A percentile compares a stretch with the other conserved stretches of the same genome.
Evolutionary conservation across 2,888 invertebrate species (phyloP).

Genomic region (Lochmaea capreae): DNA sequence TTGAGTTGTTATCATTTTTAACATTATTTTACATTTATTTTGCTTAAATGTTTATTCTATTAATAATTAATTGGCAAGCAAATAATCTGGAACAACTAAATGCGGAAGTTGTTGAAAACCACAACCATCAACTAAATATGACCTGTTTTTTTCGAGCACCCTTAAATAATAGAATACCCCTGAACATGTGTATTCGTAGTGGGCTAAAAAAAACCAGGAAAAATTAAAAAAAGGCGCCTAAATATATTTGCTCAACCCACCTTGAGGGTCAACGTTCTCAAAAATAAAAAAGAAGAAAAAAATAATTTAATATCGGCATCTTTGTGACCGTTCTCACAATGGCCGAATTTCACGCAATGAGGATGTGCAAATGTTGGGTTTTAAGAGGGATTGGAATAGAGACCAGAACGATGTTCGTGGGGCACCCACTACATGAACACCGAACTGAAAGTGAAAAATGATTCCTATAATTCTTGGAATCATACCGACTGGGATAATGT

Average conservation of each 20-base stretch:
- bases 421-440: conserved; percentile 51
- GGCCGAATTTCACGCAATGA: conserved; percentile 55
- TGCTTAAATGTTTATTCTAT: too few species aligned
- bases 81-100: too few species aligned
- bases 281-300: conserved; percentile 43
- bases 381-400: conserved; percentile 33
- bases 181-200: conserved; percentile 51
- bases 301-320: conserved; percentile 56
- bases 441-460: conserved; percentile 57
- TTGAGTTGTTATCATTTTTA: too few species aligned
- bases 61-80: too few species aligned
- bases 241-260: conserved; percentile 46
- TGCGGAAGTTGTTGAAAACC: conserved; percentile 25
- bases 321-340: conserved; percentile 56
- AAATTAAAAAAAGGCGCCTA: conserved; percentile 45
- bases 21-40: too few species aligned
- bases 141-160: conserved; percentile 28
- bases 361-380: conserved; percentile 44
- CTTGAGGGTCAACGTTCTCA: conserved; percentile 40
- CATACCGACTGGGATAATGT: conserved; percentile 39
- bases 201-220: conserved; percentile 42
- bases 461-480: conserved; percentile 53
- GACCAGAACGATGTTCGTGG: conserved; percentile 39
- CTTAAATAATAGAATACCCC: conserved; percentile 40
- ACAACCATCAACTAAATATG: conserved; percentile 27